Conservation (phyloP, 2,797 vertebrate genomes). For the Peromyscus attwateri region DNA sequence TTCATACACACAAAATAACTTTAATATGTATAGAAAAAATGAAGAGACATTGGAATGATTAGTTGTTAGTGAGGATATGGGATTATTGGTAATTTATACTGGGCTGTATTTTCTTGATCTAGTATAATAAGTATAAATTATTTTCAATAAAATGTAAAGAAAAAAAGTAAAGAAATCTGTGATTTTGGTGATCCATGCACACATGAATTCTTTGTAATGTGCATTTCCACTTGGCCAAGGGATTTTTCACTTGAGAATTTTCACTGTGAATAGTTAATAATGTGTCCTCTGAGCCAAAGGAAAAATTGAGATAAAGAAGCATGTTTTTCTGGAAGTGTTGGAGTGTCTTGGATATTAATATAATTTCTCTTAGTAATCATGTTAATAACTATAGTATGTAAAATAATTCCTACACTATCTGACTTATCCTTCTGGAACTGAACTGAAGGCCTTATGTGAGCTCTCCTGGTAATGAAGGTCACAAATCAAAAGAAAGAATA, state of each 20-base stretch:
- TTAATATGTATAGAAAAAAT: constrained; percentile 42
- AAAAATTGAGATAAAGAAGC: constrained; percentile 58
- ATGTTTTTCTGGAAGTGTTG: constrained; percentile 63
- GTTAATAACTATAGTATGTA: constrained; percentile 77
- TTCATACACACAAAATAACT: constrained; percentile 1
- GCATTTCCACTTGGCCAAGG: background rate
- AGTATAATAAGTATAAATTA: constrained; percentile 55
- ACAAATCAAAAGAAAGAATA: constrained; percentile 77
- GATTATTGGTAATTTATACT: background rate
- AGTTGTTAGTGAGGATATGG: background rate
- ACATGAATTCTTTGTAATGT: background rate
- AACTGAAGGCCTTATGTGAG: constrained; percentile 72
- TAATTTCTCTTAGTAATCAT: constrained; percentile 80
- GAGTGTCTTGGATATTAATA: constrained; percentile 71
- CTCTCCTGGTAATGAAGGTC: constrained; percentile 75
- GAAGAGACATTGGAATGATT: constrained; percentile 6
- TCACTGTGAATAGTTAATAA: constrained; percentile 57
- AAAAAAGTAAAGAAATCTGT: constrained; percentile 6
- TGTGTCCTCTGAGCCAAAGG: constrained; percentile 42
- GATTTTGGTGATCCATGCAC: background rate
- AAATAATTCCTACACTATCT: constrained; percentile 76
- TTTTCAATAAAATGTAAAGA: constrained; percentile 52
- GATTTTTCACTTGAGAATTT: constrained; percentile 60
- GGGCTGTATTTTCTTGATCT: constrained; percentile 38
- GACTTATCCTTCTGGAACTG: constrained; percentile 77